Conservation (phyloP, 2,113 vertebrate genomes). For the Grantiella picta region DNA sequence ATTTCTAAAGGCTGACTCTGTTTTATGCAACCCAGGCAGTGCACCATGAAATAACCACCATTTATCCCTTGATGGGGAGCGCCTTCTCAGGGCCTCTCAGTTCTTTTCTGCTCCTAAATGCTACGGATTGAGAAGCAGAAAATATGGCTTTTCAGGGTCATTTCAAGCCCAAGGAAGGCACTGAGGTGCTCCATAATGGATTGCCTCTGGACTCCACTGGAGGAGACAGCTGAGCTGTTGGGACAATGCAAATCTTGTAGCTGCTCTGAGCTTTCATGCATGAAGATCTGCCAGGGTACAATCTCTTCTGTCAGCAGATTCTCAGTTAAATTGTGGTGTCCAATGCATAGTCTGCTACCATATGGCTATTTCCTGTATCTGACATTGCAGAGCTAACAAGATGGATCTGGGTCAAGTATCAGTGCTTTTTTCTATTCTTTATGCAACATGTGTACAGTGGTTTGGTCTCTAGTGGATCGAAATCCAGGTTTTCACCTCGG, state of each 20-base stretch:
- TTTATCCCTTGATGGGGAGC: background rate
- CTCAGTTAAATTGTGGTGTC: background rate
- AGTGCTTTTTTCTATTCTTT: background rate
- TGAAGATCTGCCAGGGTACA: background rate
- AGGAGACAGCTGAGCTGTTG: background rate
- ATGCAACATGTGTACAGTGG: background rate
- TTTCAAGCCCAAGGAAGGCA: background rate
- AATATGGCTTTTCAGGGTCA: background rate
- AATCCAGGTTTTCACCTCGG: background rate
- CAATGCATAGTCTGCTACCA: accelerated
- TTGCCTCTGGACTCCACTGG: background rate
- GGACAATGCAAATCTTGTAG: background rate
- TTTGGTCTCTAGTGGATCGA: background rate
- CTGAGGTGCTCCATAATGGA: background rate
- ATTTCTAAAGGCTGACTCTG: background rate
- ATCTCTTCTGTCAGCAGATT: background rate
- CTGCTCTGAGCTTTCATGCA: background rate
- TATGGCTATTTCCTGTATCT: background rate
- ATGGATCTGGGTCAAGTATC: background rate
- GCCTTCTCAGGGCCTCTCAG: background rate
- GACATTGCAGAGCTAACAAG: background rate
- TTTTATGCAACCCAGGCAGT: background rate
- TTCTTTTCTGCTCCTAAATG: background rate
- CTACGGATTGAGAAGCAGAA: background rate
- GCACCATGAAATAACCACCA: background rate